These are phyloP conservation scores for Synanthedon formicaeformis DNA, from an alignment of 2,888 invertebrate genomes.

Conservation along the genomic window DNA sequence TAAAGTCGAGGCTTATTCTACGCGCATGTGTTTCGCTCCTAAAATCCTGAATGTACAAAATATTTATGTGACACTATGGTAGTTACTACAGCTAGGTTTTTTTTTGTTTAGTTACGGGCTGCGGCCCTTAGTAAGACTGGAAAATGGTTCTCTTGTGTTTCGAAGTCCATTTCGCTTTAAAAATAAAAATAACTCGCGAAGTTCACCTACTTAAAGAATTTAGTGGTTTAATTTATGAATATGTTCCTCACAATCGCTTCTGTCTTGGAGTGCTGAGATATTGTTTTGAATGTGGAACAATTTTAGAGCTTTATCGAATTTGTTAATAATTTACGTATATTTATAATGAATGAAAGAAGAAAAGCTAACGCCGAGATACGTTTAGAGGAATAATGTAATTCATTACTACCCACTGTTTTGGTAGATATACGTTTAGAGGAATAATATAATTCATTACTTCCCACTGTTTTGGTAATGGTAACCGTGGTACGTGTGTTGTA, in stretches of 20 bases:
- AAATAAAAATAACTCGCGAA: too few relatives aligned
- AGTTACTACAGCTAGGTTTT: constrained; percentile 38
- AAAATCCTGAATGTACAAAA: constrained; percentile 66
- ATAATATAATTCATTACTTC: constrained; percentile 20
- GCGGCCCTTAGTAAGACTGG: constrained; percentile 32
- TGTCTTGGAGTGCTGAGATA: constrained; percentile 22
- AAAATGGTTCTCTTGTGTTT: constrained; percentile 19
- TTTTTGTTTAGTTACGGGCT: constrained; percentile 22
- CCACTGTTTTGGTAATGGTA: constrained; percentile 55
- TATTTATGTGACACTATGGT: constrained; percentile 28
- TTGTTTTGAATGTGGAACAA: constrained; percentile 66
- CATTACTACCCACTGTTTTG: constrained; percentile 50
- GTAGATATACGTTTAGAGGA: constrained; percentile 16
- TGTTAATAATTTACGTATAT: constrained; percentile 69
- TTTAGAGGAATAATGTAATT: constrained; percentile 1
- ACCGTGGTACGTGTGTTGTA: constrained; percentile 47
- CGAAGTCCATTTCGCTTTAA: too few relatives aligned
- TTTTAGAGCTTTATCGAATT: constrained; percentile 70
- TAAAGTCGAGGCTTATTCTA: too few relatives aligned
- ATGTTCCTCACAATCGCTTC: constrained; percentile 14
- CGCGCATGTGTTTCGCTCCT: constrained; percentile 28
- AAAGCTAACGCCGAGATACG: constrained; percentile 8
- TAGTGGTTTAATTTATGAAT: constrained; percentile 6
- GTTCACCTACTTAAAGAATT: too few relatives aligned
- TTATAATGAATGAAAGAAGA: constrained; percentile 41